A percentile compares a stretch with the other conserved stretches of the same genome.
phyloP scores from a whole-genome alignment of 2,797 vertebrate species.

The Melanogrammus aeglefinus region DNA sequence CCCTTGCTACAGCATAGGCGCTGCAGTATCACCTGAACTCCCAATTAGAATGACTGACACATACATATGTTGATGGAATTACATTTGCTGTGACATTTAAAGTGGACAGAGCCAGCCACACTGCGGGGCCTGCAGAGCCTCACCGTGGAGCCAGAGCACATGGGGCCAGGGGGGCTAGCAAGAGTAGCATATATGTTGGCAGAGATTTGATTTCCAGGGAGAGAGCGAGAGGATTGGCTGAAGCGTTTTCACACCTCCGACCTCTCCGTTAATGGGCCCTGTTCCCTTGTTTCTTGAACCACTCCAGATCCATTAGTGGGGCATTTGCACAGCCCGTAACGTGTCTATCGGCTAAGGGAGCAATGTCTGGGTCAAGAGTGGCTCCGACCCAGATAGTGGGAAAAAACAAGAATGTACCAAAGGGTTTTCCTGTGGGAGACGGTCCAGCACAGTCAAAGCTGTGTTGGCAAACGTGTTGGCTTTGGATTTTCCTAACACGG shows the following conservation, averaged over 20 bases:
- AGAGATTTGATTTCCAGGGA: constrained; percentile 56
- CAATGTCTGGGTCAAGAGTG: constrained; percentile 47
- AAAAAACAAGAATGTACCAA: constrained; percentile 39
- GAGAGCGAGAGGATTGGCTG: constrained; percentile 50
- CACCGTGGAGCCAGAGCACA: constrained; percentile 45
- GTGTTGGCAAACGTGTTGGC: constrained; percentile 2
- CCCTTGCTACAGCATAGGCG: constrained; percentile 26
- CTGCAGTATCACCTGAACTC: constrained; percentile 52
- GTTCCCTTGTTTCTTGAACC: constrained; percentile 62
- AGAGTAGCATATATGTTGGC: constrained; percentile 73
- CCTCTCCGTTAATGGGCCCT: constrained; percentile 61
- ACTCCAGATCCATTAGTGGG: constrained; percentile 63
- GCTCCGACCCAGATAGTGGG: constrained; percentile 54
- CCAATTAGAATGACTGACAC: constrained; percentile 68
- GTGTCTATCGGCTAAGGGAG: constrained; percentile 37
- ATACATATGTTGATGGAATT: constrained; percentile 75
- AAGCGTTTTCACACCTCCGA: constrained; percentile 66
- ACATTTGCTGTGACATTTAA: constrained; percentile 71
- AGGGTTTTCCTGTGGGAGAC: constrained; percentile 38
- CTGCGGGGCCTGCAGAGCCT: constrained; percentile 21
- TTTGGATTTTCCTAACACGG: not conserved
- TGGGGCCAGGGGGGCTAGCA: constrained; percentile 49
- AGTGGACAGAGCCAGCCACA: constrained; percentile 58
- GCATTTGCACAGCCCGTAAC: constrained; percentile 46
- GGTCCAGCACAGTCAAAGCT: constrained; percentile 13